Conservation (phyloP, 2,797 vertebrate species). For the Semaprochilodus insignis region DNA sequence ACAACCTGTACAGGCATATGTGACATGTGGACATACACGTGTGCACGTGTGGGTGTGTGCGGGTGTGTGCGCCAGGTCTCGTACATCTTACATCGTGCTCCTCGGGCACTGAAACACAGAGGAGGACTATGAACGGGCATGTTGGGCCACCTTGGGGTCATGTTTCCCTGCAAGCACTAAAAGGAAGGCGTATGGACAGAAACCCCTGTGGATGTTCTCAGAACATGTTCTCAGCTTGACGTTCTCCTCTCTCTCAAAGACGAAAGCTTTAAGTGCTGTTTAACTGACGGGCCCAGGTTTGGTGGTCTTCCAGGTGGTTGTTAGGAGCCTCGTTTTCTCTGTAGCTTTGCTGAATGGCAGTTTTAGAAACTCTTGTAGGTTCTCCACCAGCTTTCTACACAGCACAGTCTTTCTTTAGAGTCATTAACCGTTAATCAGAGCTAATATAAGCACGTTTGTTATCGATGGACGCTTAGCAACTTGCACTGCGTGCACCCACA, state of each 20-base stretch:
- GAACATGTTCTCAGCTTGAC: too few relatives aligned
- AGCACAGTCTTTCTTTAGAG: too few relatives aligned
- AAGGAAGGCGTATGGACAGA: too few relatives aligned
- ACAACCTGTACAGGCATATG: conserved; percentile 18
- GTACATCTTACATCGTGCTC: neutral
- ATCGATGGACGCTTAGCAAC: neutral
- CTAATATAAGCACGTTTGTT: neutral
- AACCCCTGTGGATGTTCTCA: too few relatives aligned
- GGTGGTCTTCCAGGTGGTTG: too few relatives aligned
- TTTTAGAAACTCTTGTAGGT: too few relatives aligned
- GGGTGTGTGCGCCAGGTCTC: neutral
- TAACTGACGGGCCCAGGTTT: too few relatives aligned
- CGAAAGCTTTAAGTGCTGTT: too few relatives aligned
- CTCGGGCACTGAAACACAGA: neutral
- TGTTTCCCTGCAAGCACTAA: neutral
- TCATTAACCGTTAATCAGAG: neutral
- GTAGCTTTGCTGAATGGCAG: too few relatives aligned
- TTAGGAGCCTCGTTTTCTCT: too few relatives aligned
- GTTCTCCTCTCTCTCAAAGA: too few relatives aligned
- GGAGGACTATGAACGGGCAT: neutral
- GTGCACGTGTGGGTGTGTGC: neutral
- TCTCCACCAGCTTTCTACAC: too few relatives aligned
- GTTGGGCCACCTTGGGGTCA: conserved; percentile 3
- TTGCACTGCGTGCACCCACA: neutral
- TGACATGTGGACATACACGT: neutral